These are phyloP conservation scores for Lasioglossum leucozonium DNA, from an alignment of 2,888 invertebrate genomes.

Conservation along the genomic window DNA sequence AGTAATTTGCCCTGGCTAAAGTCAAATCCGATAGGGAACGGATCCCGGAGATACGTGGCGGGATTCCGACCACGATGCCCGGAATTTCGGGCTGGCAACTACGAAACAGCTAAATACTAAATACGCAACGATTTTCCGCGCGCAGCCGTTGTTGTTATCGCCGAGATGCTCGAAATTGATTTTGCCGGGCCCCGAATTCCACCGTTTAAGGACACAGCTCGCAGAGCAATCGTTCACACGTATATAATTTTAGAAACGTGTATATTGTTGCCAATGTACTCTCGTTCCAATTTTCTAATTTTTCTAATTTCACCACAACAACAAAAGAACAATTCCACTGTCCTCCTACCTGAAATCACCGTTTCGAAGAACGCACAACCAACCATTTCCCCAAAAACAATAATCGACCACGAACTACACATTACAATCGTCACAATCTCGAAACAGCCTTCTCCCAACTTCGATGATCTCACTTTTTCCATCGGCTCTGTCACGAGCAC, in stretches of 20 bases:
- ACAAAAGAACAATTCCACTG: too few species aligned
- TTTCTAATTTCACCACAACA: too few species aligned
- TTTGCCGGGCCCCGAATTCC: not conserved
- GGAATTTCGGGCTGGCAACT: constrained; percentile 18
- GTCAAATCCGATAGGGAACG: constrained; percentile 26
- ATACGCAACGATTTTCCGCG: constrained; percentile 2
- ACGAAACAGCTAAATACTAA: not conserved
- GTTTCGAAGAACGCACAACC: not conserved
- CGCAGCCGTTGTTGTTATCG: not conserved
- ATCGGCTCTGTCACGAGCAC: not conserved
- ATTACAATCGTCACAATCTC: not conserved
- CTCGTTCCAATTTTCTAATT: too few species aligned
- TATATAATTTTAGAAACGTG: too few species aligned
- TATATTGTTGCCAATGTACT: too few species aligned
- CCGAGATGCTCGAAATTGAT: not conserved
- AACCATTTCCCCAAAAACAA: not conserved
- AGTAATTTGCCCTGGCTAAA: constrained; percentile 42
- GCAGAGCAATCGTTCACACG: not conserved
- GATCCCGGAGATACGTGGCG: not conserved
- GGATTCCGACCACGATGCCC: constrained; percentile 14
- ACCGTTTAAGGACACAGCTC: not conserved
- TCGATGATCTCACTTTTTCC: not conserved
- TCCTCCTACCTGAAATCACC: too few species aligned
- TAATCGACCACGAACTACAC: too few species aligned
- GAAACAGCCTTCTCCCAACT: not conserved